These are phyloP conservation scores for Aldabrachelys gigantea DNA, from an alignment of 2,113 vertebrate species.

Conservation along the genomic window DNA sequence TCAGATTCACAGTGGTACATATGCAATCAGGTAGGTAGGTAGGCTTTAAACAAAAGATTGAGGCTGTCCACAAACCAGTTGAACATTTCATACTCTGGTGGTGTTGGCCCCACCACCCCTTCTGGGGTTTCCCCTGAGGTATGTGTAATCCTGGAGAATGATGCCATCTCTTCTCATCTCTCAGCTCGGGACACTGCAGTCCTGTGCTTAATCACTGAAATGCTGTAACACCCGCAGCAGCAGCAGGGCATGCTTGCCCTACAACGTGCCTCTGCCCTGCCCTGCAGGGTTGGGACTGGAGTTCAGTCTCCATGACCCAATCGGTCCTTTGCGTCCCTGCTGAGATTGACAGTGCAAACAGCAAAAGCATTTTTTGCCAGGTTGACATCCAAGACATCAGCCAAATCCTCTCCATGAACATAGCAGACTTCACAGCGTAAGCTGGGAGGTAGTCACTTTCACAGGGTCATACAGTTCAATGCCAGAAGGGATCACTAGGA, in stretches of 20 bases:
- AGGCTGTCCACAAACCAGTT: background rate
- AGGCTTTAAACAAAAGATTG: background rate
- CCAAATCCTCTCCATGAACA: background rate
- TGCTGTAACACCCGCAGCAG: background rate
- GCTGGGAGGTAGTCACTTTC: background rate
- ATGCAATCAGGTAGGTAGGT: background rate
- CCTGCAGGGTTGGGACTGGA: background rate
- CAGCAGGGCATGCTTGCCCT: background rate
- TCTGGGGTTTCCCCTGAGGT: background rate
- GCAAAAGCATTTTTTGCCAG: background rate
- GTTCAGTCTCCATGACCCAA: background rate
- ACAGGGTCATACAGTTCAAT: background rate
- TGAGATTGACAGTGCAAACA: background rate
- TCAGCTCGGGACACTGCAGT: rapidly evolving
- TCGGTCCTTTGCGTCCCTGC: background rate
- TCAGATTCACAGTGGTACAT: rapidly evolving
- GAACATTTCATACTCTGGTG: background rate
- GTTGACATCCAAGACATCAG: background rate
- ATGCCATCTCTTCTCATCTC: background rate
- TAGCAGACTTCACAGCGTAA: background rate
- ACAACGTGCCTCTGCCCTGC: background rate
- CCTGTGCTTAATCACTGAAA: background rate
- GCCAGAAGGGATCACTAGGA: background rate
- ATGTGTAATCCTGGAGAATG: rapidly evolving
- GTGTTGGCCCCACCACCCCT: background rate